Conservation (phyloP, 2,113 vertebrate species). For the Psophia crepitans region DNA sequence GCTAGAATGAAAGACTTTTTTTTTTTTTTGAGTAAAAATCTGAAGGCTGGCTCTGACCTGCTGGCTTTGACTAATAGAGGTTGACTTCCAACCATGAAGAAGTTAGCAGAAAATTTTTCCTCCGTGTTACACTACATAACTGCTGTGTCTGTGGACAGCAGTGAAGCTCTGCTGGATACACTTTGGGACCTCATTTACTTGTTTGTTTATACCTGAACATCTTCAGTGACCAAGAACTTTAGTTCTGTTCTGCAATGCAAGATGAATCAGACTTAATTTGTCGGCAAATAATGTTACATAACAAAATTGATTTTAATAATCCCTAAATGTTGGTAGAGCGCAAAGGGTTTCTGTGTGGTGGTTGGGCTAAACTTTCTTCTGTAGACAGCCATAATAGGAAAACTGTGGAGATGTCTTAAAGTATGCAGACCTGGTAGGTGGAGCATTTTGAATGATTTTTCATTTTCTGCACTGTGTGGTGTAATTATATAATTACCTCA, state of each 20-base stretch:
- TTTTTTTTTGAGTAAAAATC: background rate
- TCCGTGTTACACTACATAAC: fast-evolving
- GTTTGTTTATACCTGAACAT: background rate
- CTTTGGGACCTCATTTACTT: background rate
- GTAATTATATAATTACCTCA: background rate
- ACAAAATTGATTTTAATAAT: background rate
- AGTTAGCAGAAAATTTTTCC: background rate
- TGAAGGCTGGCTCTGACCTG: background rate
- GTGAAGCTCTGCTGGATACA: background rate
- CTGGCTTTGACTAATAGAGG: background rate
- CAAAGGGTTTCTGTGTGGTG: background rate
- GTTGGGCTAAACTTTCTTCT: background rate
- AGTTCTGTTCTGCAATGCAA: background rate
- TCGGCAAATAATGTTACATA: background rate
- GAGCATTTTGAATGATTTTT: background rate
- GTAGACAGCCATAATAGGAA: background rate
- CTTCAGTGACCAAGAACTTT: background rate
- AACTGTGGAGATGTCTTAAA: background rate
- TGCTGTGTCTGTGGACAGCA: background rate
- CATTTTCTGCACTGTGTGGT: background rate
- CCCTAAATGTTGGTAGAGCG: background rate
- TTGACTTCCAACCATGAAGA: background rate
- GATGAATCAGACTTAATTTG: background rate
- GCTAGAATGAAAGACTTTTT: background rate
- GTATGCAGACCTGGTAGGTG: background rate